phyloP scores from a whole-genome alignment of 1,140 invertebrate species.

The Cydia pomonella region DNA sequence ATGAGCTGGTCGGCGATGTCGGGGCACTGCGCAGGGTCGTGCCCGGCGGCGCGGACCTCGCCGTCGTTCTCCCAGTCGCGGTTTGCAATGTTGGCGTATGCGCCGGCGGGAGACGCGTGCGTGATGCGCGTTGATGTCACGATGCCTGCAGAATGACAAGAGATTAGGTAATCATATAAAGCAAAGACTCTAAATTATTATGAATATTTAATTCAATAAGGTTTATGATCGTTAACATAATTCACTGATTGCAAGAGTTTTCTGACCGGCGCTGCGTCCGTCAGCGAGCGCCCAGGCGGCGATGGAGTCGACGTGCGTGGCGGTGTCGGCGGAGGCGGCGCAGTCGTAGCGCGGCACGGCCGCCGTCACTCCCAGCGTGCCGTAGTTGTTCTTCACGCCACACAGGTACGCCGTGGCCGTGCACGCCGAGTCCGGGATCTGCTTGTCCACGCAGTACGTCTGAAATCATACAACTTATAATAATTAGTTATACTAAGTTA shows the following conservation, averaged over 20 bases:
- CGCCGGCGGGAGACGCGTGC: constrained; percentile 84
- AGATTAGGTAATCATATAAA: background rate
- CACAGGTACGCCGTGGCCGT: constrained; percentile 84
- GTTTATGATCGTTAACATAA: background rate
- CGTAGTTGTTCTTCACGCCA: constrained; percentile 83
- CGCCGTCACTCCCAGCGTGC: constrained; percentile 81
- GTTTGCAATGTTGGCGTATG: constrained; percentile 86
- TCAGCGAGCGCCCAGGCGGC: constrained; percentile 87
- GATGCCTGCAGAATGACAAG: constrained; percentile 34
- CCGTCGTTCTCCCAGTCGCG: constrained; percentile 88
- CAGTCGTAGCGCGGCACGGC: constrained; percentile 64
- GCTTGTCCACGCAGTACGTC: constrained; percentile 88
- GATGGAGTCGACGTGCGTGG: constrained; percentile 83
- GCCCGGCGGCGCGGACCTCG: constrained; percentile 55
- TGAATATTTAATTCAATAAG: background rate
- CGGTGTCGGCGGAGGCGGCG: constrained; percentile 61
- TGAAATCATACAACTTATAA: background rate
- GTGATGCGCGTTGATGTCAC: constrained; percentile 18
- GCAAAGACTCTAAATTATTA: no score
- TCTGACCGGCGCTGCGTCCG: constrained; percentile 75
- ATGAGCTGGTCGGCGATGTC: constrained; percentile 82
- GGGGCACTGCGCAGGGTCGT: constrained; percentile 47
- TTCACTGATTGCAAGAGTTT: no score
- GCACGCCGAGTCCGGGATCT: constrained; percentile 87
- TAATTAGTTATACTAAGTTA: no score